Evolutionary conservation across 2,797 vertebrate genomes (phyloP).

Genomic region (Oryzias sinensis): DNA sequence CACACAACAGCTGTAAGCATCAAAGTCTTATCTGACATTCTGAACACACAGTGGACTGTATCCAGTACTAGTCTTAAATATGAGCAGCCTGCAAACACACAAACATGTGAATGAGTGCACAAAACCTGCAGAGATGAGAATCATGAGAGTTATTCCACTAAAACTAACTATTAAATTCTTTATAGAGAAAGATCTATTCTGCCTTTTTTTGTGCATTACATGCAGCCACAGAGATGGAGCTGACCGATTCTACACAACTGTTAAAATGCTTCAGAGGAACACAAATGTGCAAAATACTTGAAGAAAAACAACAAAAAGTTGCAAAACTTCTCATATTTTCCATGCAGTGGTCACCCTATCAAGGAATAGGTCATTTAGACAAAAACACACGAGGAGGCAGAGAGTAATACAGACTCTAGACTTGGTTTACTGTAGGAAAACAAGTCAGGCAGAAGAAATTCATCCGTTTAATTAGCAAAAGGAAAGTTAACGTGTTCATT

Average conservation of each 20-base stretch:
- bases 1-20: background rate
- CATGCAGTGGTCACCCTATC: background rate
- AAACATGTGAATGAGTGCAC: constrained; percentile 22
- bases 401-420: background rate
- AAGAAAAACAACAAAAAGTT: too few relatives aligned
- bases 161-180: too few relatives aligned
- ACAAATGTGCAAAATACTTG: too few relatives aligned
- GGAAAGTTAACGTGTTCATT: too few relatives aligned
- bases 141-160: too few relatives aligned
- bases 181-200: background rate
- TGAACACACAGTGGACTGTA: constrained; percentile 3
- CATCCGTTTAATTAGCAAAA: too few relatives aligned
- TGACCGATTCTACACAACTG: background rate
- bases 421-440: too few relatives aligned
- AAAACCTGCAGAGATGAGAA: background rate
- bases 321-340: background rate
- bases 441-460: too few relatives aligned
- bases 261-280: too few relatives aligned
- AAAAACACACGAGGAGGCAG: background rate
- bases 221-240: background rate
- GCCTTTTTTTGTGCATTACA: background rate
- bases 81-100: constrained; percentile 3
- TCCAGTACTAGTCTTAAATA: background rate
- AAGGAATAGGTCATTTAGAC: background rate
- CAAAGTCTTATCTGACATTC: background rate